Percentiles rank a stretch among this genome's conserved stretches.
Conservation (phyloP, 92 coral and sea anemone genomes). For the Porites divaricata region DNA sequence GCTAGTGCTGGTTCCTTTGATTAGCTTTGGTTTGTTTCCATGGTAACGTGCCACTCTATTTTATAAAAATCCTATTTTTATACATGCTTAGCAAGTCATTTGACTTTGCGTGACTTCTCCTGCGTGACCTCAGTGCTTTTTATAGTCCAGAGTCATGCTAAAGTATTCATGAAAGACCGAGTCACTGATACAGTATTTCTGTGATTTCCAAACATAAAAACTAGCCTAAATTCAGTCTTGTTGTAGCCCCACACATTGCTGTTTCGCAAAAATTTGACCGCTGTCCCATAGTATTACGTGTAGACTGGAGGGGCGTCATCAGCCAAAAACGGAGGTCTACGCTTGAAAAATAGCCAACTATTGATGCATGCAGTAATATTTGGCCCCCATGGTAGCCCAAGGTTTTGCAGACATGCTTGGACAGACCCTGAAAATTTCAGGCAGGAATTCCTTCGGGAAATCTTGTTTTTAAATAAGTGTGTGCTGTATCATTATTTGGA, state of each 20-base stretch:
- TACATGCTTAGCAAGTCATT: neutral
- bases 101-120: too few species aligned
- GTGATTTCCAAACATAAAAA: neutral
- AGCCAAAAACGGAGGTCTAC: too few species aligned
- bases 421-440: neutral
- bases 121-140: neutral
- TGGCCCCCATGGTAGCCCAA: neutral
- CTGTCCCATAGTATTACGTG: neutral
- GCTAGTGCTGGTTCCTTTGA: neutral
- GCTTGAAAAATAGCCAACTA: too few species aligned
- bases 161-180: neutral
- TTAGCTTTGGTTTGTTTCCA: conserved; percentile 2
- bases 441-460: neutral
- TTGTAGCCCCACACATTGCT: neutral
- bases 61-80: conserved; percentile 48
- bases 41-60: conserved; percentile 12
- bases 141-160: neutral
- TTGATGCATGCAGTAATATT: neutral
- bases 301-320: neutral
- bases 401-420: neutral
- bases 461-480: neutral
- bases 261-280: neutral
- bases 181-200: neutral
- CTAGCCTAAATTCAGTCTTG: neutral
- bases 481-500: neutral